Percentiles rank a stretch among this genome's conserved stretches.
These are phyloP conservation scores for Nothoprocta pentlandii DNA, from an alignment of 2,113 vertebrate species.

Conservation along the genomic window DNA sequence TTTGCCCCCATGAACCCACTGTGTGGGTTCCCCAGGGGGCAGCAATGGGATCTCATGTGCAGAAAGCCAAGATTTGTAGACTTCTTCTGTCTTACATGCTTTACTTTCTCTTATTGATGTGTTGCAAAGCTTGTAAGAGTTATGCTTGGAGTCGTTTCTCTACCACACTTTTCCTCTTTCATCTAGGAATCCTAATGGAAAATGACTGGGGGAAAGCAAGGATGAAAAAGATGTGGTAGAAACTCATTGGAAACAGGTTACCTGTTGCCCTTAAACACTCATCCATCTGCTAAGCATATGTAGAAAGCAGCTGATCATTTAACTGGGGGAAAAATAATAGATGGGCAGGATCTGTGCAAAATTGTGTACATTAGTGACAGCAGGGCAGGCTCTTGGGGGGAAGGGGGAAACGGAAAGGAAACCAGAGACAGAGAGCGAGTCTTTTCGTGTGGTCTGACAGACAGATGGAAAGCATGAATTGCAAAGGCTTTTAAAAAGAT, in stretches of 20 bases:
- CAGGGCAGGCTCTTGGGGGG: background rate
- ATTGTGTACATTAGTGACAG: background rate
- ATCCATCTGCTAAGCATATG: background rate
- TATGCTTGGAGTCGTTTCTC: background rate
- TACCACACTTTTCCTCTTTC: background rate
- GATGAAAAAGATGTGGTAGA: background rate
- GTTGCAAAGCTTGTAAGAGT: background rate
- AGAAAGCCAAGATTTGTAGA: background rate
- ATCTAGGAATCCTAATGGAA: background rate
- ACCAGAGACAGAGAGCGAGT: background rate
- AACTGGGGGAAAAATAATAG: background rate
- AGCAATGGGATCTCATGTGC: background rate
- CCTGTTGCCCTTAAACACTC: background rate
- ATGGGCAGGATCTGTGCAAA: background rate
- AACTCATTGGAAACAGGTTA: background rate
- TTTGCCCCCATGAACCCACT: background rate
- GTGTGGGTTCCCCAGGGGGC: background rate
- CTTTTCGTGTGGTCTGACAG: background rate
- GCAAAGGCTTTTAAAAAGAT: conserved; percentile 46
- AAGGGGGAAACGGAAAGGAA: conserved; percentile 18
- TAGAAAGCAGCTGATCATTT: background rate
- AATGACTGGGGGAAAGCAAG: background rate
- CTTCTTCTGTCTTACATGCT: background rate
- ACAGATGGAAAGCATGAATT: conserved; percentile 56
- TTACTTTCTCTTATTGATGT: background rate